Evolutionary conservation across 37 sponge, comb jelly and placozoan species (phyloP).

Genomic region (Axinella damicornis): DNA sequence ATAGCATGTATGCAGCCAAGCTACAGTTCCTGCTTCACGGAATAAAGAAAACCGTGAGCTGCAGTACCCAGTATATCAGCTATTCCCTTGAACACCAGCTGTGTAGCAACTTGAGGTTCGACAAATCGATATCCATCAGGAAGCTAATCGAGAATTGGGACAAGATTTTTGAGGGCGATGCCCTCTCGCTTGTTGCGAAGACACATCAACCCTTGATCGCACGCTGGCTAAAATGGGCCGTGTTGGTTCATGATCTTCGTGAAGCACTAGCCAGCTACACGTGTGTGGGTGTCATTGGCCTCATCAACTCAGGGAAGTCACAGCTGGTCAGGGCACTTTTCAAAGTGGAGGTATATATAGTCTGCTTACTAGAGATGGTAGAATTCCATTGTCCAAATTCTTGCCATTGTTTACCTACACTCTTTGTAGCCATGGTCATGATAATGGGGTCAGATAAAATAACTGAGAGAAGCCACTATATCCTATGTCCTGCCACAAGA

Average conservation of each 20-base stretch:
- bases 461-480: too few relatives aligned
- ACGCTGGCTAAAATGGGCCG: constrained; percentile 76
- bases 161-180: constrained; percentile 45
- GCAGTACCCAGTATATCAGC: constrained; percentile 68
- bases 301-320: constrained; percentile 80
- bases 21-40: constrained; percentile 67
- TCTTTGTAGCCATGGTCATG: too few relatives aligned
- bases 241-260: constrained; percentile 59
- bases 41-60: constrained; percentile 47
- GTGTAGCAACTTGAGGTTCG: constrained; percentile 25
- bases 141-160: constrained; percentile 50
- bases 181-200: constrained; percentile 50
- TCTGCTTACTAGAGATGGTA: background rate
- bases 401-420: too few relatives aligned
- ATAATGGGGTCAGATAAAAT: too few relatives aligned
- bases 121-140: constrained; percentile 9
- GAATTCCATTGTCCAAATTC: background rate
- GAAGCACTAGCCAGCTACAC: constrained; percentile 72
- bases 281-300: constrained; percentile 65
- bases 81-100: constrained; percentile 79
- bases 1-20: constrained; percentile 55
- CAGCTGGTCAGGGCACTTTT: constrained; percentile 58
- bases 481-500: too few relatives aligned
- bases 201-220: constrained; percentile 64
- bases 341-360: constrained; percentile 32